Percentiles rank a stretch among this genome's conserved stretches.
These are phyloP conservation scores for Tribolium madens DNA, from an alignment of 1,140 invertebrate genomes.

Conservation along the genomic window DNA sequence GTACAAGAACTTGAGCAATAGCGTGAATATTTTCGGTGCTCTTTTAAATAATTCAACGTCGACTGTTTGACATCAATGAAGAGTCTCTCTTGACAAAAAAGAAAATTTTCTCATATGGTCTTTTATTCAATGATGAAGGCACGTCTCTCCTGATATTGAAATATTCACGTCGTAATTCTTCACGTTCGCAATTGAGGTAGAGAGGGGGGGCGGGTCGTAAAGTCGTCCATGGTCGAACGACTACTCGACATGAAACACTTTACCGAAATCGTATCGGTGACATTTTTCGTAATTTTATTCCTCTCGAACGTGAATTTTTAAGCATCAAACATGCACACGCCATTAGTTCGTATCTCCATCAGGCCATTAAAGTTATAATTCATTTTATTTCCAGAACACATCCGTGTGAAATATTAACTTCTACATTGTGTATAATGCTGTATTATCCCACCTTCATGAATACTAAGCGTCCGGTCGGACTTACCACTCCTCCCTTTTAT, in stretches of 20 bases:
- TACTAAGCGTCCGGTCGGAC: constrained; percentile 46
- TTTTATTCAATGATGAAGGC: no score
- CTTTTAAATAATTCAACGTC: neutral
- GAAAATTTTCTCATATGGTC: no score
- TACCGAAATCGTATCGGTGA: no score
- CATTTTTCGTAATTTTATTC: neutral
- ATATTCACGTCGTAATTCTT: neutral
- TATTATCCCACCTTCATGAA: constrained; percentile 45
- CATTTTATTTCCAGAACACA: constrained; percentile 48
- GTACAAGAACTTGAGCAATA: no score
- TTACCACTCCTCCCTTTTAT: neutral
- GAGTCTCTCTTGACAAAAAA: no score
- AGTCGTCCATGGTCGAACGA: neutral
- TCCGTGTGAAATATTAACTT: constrained; percentile 47
- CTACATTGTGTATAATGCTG: constrained; percentile 43
- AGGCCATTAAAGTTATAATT: constrained; percentile 50
- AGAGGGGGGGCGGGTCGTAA: neutral
- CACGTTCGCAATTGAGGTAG: no score
- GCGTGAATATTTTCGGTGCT: no score
- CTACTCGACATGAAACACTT: neutral
- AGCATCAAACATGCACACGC: constrained; percentile 3
- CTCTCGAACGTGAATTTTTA: neutral
- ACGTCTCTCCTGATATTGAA: neutral
- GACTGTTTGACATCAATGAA: neutral
- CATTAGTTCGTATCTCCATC: constrained; percentile 47